These are phyloP conservation scores for Neotoxoptera formosana DNA, from an alignment of 1,140 invertebrate species.

Conservation along the genomic window DNA sequence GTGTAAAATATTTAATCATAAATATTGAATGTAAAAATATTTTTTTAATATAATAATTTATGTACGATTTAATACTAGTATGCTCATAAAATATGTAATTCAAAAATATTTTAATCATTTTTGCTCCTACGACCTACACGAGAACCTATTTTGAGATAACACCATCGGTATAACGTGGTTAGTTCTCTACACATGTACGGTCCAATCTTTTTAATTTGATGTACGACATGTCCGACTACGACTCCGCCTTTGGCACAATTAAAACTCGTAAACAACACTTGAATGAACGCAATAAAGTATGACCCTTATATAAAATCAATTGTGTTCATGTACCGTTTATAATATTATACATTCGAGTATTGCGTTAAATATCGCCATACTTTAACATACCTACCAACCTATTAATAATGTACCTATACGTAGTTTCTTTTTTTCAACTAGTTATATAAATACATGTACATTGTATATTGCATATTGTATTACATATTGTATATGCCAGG, in stretches of 20 bases:
- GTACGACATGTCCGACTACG: background rate
- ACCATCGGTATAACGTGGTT: background rate
- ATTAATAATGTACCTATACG: background rate
- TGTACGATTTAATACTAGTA: background rate
- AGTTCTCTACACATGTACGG: background rate
- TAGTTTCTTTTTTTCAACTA: background rate
- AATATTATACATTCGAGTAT: background rate
- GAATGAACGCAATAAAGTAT: background rate
- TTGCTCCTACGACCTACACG: background rate
- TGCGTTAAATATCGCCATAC: background rate
- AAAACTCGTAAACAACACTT: conserved; percentile 23
- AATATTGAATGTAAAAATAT: too few relatives aligned
- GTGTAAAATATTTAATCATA: too few relatives aligned
- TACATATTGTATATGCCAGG: too few relatives aligned
- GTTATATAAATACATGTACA: too few relatives aligned
- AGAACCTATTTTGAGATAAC: conserved; percentile 14
- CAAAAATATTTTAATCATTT: background rate
- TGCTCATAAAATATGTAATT: background rate
- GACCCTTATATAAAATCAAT: conserved; percentile 1
- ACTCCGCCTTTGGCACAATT: conserved; percentile 29
- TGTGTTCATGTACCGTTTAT: background rate
- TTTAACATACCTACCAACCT: background rate
- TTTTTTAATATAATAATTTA: too few relatives aligned
- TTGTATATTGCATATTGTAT: too few relatives aligned
- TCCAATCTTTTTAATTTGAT: conserved; percentile 25